phyloP scores from a whole-genome alignment of 2,797 vertebrate species.

The Rhinoraja longicauda region DNA sequence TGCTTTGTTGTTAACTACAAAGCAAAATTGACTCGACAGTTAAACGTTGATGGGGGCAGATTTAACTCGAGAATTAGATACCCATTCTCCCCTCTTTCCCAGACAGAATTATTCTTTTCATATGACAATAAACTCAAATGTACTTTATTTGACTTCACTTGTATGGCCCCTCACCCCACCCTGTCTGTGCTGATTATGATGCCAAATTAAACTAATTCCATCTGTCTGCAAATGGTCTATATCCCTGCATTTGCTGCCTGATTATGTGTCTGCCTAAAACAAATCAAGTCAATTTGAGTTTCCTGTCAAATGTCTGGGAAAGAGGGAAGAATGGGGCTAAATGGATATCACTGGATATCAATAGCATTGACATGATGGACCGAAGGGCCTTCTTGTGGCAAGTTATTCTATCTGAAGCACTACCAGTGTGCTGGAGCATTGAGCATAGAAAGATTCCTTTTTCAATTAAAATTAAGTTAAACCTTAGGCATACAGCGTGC shows the following conservation, averaged over 20 bases:
- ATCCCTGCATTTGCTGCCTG: too few relatives aligned
- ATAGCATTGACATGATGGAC: background rate
- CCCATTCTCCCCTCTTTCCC: too few relatives aligned
- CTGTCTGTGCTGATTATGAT: too few relatives aligned
- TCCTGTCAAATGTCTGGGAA: background rate
- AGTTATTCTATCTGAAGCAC: background rate
- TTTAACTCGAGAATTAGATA: background rate
- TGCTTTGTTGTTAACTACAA: too few relatives aligned
- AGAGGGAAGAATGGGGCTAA: background rate
- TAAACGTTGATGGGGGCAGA: background rate
- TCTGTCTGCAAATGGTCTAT: too few relatives aligned
- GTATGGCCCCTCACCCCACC: too few relatives aligned
- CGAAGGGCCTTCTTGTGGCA: background rate
- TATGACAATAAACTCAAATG: too few relatives aligned
- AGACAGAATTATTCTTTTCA: too few relatives aligned
- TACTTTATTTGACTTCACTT: too few relatives aligned
- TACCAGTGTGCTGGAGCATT: background rate
- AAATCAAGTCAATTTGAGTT: too few relatives aligned
- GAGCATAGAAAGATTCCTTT: background rate
- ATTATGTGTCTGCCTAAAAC: too few relatives aligned
- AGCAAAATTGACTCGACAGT: background rate
- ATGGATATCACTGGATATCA: background rate
- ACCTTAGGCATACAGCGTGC: background rate
- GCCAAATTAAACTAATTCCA: too few relatives aligned
- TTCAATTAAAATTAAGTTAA: background rate